A percentile compares a stretch with the other conserved stretches of the same genome.
phyloP scores from a whole-genome alignment of 2,113 vertebrate genomes.

The Chrysochloris asiatica region DNA sequence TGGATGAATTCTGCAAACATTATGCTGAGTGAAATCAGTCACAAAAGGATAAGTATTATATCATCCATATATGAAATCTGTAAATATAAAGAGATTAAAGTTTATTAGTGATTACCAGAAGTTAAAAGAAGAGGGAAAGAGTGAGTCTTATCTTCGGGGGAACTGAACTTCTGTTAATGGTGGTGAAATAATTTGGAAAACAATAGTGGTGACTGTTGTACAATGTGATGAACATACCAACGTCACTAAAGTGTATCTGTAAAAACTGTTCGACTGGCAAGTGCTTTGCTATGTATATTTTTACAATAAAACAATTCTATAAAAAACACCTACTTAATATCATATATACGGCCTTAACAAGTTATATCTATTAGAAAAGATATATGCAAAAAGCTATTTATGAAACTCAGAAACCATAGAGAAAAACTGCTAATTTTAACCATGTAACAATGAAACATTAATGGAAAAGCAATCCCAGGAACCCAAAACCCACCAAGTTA shows the following conservation, averaged over 20 bases:
- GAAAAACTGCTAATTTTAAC: not conserved
- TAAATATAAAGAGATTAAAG: no score
- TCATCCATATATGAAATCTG: no score
- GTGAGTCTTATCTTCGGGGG: not conserved
- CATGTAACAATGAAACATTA: not conserved
- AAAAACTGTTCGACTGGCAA: not conserved
- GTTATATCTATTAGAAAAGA: not conserved
- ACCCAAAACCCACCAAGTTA: constrained; percentile 11
- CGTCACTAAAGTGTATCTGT: not conserved
- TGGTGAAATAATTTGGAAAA: not conserved
- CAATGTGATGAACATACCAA: not conserved
- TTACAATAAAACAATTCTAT: not conserved
- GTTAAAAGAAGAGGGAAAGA: no score
- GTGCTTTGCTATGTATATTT: not conserved
- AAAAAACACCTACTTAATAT: not conserved
- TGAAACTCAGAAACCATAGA: not conserved
- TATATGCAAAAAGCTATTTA: not conserved
- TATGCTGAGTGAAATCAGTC: no score
- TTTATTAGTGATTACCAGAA: no score
- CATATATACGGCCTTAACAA: not conserved
- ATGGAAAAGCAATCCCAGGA: not conserved
- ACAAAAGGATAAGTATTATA: no score
- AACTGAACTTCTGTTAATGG: not conserved
- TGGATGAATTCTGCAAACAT: no score
- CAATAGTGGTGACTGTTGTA: not conserved